Evolutionary conservation across 1,140 invertebrate species (phyloP), one percentile per base, ranked within the genome.

Genomic region (Drosophila pallidifrons): DNA sequence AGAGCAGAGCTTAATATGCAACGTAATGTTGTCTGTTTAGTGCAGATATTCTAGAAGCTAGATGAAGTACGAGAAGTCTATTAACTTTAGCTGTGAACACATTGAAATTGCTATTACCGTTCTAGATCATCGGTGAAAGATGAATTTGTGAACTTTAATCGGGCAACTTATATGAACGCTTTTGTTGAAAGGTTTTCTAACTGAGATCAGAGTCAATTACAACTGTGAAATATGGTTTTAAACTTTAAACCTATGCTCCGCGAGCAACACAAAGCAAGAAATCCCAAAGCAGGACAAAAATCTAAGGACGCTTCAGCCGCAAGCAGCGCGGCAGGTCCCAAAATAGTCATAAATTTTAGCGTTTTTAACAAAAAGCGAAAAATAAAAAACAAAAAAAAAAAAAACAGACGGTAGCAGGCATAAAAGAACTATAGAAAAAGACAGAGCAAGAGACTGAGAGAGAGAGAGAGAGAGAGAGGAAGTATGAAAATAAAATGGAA

Each of bases 301-400:
- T 82, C 73, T 82, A 75, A 81, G 59, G 77, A 79, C 64, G 64
- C 57, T 86, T 79, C 57, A 59, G 66, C 76, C 79, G 67, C 79
- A 87, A 77, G 80, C 77, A 72, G 77, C 59, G 73, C 59, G 73
- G 70, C 78, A 69, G 61, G 81, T 88, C 83, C 83, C 83, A 81
- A 89, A 89, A 89, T 88, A 89, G 83, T 79, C 83, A 88, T 88
- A 88, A 89, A 88, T 88, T 88, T 85, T 28, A 81, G 61, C 80
- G 74, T 81, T 81, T 87, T 87, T 87, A 87, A 82, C 77, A 54
- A 8, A 25, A 49, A 25, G 25, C 49, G 20, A 25, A 38, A 38
- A 20, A 20, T 2, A 20, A 20, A 20, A 20, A 1, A 20, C 16
- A 20, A 20, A 30, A 52, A 82, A 15, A 15, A 15, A 15, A 88